Base-by-base conservation (phyloP, 2,888 invertebrate species). In the Athalia circularis region DNA sequence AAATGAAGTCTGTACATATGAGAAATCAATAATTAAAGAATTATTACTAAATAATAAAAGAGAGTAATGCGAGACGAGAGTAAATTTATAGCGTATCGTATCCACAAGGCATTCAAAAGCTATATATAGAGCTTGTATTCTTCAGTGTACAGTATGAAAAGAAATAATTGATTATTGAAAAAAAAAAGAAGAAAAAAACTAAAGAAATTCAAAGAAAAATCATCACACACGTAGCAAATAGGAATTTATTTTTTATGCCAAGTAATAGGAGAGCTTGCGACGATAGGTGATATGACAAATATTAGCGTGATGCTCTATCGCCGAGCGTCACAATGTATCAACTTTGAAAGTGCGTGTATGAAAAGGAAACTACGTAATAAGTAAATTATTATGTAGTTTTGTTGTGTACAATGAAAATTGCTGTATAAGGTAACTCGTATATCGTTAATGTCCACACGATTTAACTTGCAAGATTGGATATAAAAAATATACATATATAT, bases 211-310 rank as follows among this genome's bases (percentile, higher is more conserved):
- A 5, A 64, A 50, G 43, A 72, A 65, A 74, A 78, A 64, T 75
- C 65, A 79, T 80, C 61, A 62, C 67, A 79, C 52, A 79, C 75
- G 81, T 87, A 86, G 86, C 84, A 86, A 79, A 86, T 88, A 88
- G 86, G 83, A 87, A 86, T 88, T 89, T 90, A 90, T 90, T 90
- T 90, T 90, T 89, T 89, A 89, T 87, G 89, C 85, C 84, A 81
- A 87, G 85, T 79, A 84, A 84, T 83, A 83, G 81, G 29, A 82
- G 83, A 83, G 83, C 83, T 83, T 83, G 84, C 84, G 79, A 80
- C 82, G 81, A 83, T 29, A 29, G 81, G 83, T 84, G 84, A 83
- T 83, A 83, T 84, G 84, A 84, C 84, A 83, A 84, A 84, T 84
- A 84, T 84, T 84, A 83, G 84, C 81, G 80, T 79, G 83, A 82